Percentiles rank a stretch among this genome's conserved stretches.
These are phyloP conservation scores for Cairina moschata DNA, from an alignment of 2,113 vertebrate genomes.

Conservation along the genomic window DNA sequence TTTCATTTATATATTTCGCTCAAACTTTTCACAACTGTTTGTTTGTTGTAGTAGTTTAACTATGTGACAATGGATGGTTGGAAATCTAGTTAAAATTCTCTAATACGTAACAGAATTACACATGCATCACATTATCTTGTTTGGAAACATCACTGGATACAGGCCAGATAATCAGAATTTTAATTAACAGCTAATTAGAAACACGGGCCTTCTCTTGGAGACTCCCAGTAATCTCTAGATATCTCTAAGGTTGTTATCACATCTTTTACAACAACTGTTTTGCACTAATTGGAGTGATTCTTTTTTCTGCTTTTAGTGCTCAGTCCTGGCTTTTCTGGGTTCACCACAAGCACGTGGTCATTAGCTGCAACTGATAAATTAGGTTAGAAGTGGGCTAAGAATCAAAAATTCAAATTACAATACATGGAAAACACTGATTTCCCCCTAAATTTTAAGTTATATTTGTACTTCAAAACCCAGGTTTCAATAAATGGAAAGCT, in stretches of 20 bases:
- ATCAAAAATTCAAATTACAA: neutral
- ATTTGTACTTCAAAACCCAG: neutral
- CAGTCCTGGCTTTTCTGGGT: neutral
- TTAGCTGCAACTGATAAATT: neutral
- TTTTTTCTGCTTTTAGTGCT: neutral
- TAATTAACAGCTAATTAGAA: conserved; percentile 53
- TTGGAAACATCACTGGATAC: conserved; percentile 12
- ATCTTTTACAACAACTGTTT: neutral
- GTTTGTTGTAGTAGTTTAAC: neutral
- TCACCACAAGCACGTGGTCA: rapidly evolving
- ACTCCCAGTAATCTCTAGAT: neutral
- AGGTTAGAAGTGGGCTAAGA: neutral
- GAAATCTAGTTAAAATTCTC: neutral
- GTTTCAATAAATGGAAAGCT: neutral
- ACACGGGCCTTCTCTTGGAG: neutral
- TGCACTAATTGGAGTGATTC: neutral
- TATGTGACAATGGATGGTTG: neutral
- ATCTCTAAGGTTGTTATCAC: neutral
- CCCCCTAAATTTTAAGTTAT: neutral
- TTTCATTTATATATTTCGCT: neutral
- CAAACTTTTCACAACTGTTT: neutral
- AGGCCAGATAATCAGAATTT: neutral
- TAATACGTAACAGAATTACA: neutral
- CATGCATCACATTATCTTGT: neutral
- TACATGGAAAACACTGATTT: rapidly evolving